Conservation (phyloP, 2,797 vertebrate genomes). For the Tokudaia muenninki region DNA sequence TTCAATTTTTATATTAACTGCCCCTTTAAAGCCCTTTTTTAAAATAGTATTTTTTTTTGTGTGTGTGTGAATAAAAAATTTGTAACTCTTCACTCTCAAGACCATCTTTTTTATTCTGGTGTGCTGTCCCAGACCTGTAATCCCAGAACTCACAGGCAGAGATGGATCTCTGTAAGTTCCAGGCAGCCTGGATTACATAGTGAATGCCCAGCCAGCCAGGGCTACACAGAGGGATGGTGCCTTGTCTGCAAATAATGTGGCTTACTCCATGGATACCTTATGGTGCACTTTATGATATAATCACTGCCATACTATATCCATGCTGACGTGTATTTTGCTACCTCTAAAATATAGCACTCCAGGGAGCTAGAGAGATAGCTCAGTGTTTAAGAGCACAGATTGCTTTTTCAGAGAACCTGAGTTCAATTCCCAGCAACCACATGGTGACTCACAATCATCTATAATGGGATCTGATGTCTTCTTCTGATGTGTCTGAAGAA, state of each 20-base stretch:
- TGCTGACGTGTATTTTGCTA: neutral
- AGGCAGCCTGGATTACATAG: neutral
- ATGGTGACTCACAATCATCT: too few relatives aligned
- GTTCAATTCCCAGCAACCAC: too few relatives aligned
- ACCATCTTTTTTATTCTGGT: neutral
- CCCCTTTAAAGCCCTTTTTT: neutral
- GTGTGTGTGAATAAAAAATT: neutral
- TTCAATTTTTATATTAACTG: neutral
- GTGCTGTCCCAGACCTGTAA: neutral
- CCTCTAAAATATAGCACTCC: too few relatives aligned
- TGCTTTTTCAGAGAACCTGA: too few relatives aligned
- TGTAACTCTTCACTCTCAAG: neutral
- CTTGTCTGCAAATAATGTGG: neutral
- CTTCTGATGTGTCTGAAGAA: too few relatives aligned
- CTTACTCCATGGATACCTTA: neutral
- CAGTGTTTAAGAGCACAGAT: too few relatives aligned
- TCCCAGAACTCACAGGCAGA: neutral
- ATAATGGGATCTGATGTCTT: too few relatives aligned
- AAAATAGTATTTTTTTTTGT: neutral
- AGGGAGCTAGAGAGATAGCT: too few relatives aligned
- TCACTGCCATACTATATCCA: neutral
- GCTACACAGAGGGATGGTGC: neutral
- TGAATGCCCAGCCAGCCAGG: too few relatives aligned
- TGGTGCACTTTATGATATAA: neutral
- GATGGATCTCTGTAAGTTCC: neutral